A percentile compares a stretch with the other conserved stretches of the same genome.
Conservation (phyloP, 2,113 vertebrate species). For the Elachura formosa region DNA sequence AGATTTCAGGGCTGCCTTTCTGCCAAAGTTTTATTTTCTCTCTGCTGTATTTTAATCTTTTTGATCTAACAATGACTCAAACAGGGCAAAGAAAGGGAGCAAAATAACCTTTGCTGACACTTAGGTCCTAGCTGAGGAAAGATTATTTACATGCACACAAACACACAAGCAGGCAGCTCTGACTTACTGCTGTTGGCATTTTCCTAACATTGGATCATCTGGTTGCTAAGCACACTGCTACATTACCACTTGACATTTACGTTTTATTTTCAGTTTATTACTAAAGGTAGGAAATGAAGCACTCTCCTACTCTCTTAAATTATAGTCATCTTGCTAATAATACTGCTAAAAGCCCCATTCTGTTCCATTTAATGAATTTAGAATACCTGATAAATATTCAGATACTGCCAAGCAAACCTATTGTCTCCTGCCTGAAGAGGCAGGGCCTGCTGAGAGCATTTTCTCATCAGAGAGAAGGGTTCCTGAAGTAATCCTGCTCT, state of each 20-base stretch:
- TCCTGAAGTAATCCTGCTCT: neutral
- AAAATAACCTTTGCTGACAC: neutral
- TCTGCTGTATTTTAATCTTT: neutral
- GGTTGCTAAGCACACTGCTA: conserved; percentile 42
- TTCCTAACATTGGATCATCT: conserved; percentile 53
- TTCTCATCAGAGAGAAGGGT: neutral
- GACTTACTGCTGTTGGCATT: conserved; percentile 37
- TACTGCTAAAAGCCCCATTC: conserved; percentile 6
- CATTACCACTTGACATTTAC: conserved; percentile 53
- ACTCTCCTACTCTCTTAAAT: conserved; percentile 23
- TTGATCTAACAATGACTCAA: neutral
- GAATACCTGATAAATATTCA: conserved; percentile 13
- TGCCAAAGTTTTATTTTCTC: neutral
- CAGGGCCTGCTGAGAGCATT: neutral
- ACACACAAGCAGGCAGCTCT: neutral
- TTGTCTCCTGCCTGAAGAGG: neutral
- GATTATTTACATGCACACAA: neutral
- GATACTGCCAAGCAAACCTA: neutral
- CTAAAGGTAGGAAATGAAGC: conserved; percentile 39
- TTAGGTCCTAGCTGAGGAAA: neutral
- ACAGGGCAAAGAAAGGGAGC: neutral
- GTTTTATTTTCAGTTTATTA: conserved; percentile 46
- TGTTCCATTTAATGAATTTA: conserved; percentile 17
- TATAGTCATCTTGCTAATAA: conserved; percentile 42
- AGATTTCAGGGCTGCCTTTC: neutral